These are phyloP conservation scores for Acrocephalus arundinaceus DNA, from an alignment of 2,113 vertebrate genomes.

Conservation along the genomic window DNA sequence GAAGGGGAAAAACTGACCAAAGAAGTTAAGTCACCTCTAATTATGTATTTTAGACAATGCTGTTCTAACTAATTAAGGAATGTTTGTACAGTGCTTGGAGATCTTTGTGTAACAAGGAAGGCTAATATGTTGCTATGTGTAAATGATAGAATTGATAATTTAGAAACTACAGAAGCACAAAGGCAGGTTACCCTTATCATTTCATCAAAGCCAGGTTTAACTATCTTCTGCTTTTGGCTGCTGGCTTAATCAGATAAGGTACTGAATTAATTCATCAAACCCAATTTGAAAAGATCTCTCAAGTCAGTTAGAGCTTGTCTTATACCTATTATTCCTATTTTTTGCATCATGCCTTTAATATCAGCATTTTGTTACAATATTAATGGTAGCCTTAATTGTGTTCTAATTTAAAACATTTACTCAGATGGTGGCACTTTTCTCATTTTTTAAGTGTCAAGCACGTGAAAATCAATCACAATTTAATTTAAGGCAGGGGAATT, in stretches of 20 bases:
- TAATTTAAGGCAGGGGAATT: background rate
- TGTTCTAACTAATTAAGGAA: background rate
- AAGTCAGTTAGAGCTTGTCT: slow-evolving; percentile 4
- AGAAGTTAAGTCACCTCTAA: background rate
- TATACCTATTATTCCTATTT: slow-evolving; percentile 23
- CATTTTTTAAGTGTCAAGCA: background rate
- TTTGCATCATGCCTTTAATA: background rate
- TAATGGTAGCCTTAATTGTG: slow-evolving; percentile 1
- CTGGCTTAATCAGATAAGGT: slow-evolving; percentile 50
- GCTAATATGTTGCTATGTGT: background rate
- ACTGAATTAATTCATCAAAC: slow-evolving; percentile 60
- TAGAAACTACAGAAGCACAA: background rate
- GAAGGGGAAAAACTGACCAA: background rate
- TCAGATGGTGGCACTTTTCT: background rate
- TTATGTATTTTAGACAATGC: background rate
- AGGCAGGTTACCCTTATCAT: background rate
- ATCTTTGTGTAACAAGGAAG: background rate
- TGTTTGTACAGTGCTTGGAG: background rate
- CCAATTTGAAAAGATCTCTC: slow-evolving; percentile 39
- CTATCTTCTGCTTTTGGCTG: background rate
- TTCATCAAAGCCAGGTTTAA: slow-evolving; percentile 42
- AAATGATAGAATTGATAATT: background rate
- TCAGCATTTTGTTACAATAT: background rate
- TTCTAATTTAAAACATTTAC: background rate
- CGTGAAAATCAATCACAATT: background rate